Evolutionary conservation across 1,140 invertebrate genomes (phyloP), one percentile per base, ranked within the genome.

Genomic region (Holotrichia oblita): DNA sequence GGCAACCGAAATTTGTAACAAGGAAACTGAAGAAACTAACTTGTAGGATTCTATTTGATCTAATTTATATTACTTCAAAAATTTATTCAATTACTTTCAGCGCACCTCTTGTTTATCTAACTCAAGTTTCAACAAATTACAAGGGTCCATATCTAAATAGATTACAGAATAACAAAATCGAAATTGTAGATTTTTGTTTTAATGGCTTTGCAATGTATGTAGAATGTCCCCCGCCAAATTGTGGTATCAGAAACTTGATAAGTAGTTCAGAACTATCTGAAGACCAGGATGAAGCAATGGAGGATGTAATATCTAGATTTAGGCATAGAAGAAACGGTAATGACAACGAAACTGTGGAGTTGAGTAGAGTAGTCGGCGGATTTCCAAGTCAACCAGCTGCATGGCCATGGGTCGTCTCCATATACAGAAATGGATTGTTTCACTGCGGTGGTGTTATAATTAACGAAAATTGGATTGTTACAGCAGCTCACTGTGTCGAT

Each of bases 361-460:
- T 89, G 22, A 84, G 86, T 76, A 88, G 93, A 83, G 90, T 97
- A 14, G 94, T 97, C 6, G 95, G 95, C 4, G 95, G 96, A 0
- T 90, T 87, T 77, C 87, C 90, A 10, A 93, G 94, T 80, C 86
- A 89, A 77, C 92, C 93, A 1, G 90, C 92, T 59, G 91, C 93
- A 64, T 97, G 95, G 94, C 96, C 96, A 10, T 97, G 94, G 90
- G 86, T 96, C 73, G 92, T 95, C 17, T 92, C 92, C 0, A 89
- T 96, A 61, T 94, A 93, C 79, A 89, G 89, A 80, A 89, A 96
- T 84, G 95, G 95, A 9, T 85, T 88, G 22, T 94, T 95, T 79
- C 92, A 94, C 82, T 98, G 97, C 84, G 96, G 96, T 0, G 97
- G 95, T 7, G 91, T 93, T 7, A 90, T 98, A 7, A 86, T 98